These are phyloP conservation scores for Fregetta grallaria DNA, from an alignment of 2,113 vertebrate species.

Conservation along the genomic window DNA sequence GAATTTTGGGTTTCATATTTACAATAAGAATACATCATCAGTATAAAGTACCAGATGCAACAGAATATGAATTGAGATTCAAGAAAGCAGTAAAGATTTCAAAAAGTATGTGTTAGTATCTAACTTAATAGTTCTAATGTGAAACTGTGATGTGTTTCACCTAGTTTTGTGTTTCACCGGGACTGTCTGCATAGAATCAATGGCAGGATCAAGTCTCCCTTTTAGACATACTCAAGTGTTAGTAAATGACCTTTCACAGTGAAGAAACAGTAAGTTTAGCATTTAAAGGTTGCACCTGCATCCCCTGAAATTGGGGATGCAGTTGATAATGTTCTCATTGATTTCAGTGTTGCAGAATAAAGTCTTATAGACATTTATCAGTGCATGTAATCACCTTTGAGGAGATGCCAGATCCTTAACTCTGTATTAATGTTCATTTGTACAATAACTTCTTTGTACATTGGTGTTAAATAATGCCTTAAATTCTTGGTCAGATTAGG, in stretches of 20 bases:
- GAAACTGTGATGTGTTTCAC: background rate
- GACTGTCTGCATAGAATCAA: background rate
- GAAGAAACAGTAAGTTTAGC: background rate
- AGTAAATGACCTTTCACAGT: background rate
- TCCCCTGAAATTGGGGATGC: background rate
- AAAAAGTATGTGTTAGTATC: background rate
- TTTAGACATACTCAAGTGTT: background rate
- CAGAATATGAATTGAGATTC: background rate
- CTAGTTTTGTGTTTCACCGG: background rate
- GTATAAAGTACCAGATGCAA: background rate
- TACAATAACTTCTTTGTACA: background rate
- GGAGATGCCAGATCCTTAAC: background rate
- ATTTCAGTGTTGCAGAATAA: background rate
- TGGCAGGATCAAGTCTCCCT: background rate
- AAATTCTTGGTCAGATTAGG: background rate
- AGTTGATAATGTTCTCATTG: background rate
- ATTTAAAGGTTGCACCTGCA: background rate
- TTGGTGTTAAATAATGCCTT: background rate
- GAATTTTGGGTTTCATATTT: constrained; percentile 8
- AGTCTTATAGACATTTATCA: background rate
- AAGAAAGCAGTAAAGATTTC: background rate
- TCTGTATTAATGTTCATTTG: background rate
- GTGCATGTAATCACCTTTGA: background rate
- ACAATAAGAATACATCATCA: background rate
- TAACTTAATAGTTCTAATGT: background rate